Evolutionary conservation across 2,888 invertebrate genomes (phyloP), one percentile per base, ranked within the genome.

Genomic region (Scrobipalpa atriplicella): DNA sequence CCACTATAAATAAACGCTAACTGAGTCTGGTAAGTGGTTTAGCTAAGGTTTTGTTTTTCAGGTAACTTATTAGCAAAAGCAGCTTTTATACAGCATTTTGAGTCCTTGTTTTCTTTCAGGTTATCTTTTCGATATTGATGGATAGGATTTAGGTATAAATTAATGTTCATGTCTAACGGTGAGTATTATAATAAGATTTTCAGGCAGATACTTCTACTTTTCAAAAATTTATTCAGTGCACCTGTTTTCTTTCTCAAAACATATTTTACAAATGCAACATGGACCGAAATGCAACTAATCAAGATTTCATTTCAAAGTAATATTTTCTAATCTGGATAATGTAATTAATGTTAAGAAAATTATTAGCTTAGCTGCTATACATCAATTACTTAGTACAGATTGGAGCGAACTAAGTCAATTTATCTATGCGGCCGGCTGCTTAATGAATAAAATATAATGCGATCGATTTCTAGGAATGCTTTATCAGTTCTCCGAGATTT

Each of bases 401-500:
- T 52, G 18, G 10, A 18, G 10, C 10, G 52, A 19, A 10, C 18
- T 52, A 19, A 52, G 52, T 52, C 19, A 52, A 52, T 56, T 56
- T 56, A 21, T 56, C 21, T 21, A 62, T 10, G 39, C 74, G 73
- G 73, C 77, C 75, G 72, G 73, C 70, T 73, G 69, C 73, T 73
- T 72, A 76, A 75, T 77, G 72, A 73, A 71, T 71, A 75, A 77
- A 80, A 52, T 52, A 78, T 72, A 79, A 75, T 78, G 72, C 72
- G 68, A 73, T 74, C 73, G 74, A 78, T 79, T 78, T 77, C 75
- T 77, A 72, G 75, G 75, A 76, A 74, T 75, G 73, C 73, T 73
- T 73, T 78, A 79, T 78, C 76, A 74, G 74, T 75, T 76, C 72
- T 72, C 73, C 70, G 68, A 70, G 76, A 79, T 79, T 75, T 76